Conservation (phyloP, 2,888 invertebrate genomes). For the Xanthorhoe spadicearia region DNA sequence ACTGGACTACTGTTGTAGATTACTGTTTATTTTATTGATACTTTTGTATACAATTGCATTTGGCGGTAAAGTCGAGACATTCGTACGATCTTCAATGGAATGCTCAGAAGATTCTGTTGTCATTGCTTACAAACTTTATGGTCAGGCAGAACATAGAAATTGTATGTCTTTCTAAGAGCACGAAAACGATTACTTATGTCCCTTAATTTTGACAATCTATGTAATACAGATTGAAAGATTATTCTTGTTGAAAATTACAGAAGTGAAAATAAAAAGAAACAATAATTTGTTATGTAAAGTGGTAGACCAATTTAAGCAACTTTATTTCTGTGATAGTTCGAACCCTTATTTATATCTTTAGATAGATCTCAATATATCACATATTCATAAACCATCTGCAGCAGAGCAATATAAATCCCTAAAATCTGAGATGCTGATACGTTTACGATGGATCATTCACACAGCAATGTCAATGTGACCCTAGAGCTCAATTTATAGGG, state of each 20-base stretch:
- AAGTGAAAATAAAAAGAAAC: background rate
- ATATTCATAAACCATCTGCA: constrained; percentile 25
- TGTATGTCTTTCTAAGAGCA: no score
- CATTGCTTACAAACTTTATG: background rate
- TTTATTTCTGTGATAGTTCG: background rate
- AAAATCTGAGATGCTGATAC: constrained; percentile 41
- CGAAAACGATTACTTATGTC: no score
- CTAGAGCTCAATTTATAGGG: constrained; percentile 57
- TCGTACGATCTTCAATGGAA: background rate
- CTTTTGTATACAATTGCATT: constrained; percentile 17
- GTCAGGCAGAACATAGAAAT: no score
- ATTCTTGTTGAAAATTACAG: no score
- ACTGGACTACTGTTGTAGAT: constrained; percentile 44
- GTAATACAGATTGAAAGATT: no score
- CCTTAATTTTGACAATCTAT: no score
- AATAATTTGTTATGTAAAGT: background rate
- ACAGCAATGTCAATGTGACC: constrained; percentile 51
- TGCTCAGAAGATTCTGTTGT: background rate
- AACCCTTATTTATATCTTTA: constrained; percentile 5
- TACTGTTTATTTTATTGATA: constrained; percentile 31
- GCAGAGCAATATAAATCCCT: constrained; percentile 33
- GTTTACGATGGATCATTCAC: constrained; percentile 47
- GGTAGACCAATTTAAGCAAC: background rate
- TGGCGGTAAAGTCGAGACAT: background rate
- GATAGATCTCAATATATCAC: constrained; percentile 14